A percentile compares a stretch with the other conserved stretches of the same genome.
These are phyloP conservation scores for Pseudomyrmex flavicornis DNA, from an alignment of 1,140 invertebrate species.

Conservation along the genomic window DNA sequence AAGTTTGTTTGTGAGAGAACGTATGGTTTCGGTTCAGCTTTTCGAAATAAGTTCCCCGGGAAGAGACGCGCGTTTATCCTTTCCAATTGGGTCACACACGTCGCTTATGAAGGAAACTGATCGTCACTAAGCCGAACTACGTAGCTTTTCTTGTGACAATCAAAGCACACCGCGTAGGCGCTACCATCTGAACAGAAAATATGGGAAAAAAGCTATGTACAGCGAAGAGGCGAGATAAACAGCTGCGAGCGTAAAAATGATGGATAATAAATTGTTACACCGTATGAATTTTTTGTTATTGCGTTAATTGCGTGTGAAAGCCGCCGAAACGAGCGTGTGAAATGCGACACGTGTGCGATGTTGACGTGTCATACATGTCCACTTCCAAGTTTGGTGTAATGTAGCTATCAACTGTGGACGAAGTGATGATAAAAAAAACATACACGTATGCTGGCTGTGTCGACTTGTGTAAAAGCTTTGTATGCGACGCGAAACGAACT, in stretches of 20 bases:
- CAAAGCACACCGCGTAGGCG: conserved; percentile 83
- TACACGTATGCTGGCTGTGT: too few species aligned
- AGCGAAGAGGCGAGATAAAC: conserved; percentile 71
- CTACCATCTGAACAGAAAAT: conserved; percentile 83
- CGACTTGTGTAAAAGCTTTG: too few species aligned
- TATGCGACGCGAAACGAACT: too few species aligned
- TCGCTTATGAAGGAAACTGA: conserved; percentile 79
- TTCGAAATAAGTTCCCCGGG: conserved; percentile 62
- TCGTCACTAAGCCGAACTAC: conserved; percentile 83
- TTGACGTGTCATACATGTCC: too few species aligned
- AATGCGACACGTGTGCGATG: not conserved
- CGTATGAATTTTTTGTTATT: conserved; percentile 12
- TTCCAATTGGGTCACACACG: conserved; percentile 65
- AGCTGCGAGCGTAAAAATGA: conserved; percentile 36
- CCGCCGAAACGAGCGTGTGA: conserved; percentile 19
- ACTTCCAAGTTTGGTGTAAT: too few species aligned
- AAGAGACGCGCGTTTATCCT: conserved; percentile 65
- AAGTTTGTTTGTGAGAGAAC: conserved; percentile 68
- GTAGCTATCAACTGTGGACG: too few species aligned
- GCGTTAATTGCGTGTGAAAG: conserved; percentile 48
- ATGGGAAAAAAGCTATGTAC: conserved; percentile 81
- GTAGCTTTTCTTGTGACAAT: conserved; percentile 84
- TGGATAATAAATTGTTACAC: conserved; percentile 4
- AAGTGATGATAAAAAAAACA: too few species aligned
- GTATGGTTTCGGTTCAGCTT: conserved; percentile 57